Conservation (phyloP, 2,113 vertebrate genomes). For the Cercocebus atys region DNA sequence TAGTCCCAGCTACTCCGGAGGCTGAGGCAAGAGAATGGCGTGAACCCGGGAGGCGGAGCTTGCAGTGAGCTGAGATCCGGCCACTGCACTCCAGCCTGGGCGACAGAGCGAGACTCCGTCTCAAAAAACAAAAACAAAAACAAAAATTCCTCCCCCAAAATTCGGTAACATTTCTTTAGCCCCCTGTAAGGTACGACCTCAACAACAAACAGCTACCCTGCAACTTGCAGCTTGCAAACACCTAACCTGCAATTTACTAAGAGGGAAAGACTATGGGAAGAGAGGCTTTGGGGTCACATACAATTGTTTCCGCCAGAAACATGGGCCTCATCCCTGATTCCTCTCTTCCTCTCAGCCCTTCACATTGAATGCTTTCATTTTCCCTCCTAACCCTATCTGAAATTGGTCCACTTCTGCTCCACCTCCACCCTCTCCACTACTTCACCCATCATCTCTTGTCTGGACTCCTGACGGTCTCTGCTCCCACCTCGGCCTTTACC, state of each 20-base stretch:
- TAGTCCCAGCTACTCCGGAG: too few species aligned
- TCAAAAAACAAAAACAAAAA: too few species aligned
- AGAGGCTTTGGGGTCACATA: background rate
- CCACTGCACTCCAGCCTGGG: too few species aligned
- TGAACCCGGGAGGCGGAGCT: too few species aligned
- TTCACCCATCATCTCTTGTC: rapidly evolving
- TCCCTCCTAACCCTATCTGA: background rate
- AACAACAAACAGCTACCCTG: background rate
- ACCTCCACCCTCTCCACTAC: rapidly evolving
- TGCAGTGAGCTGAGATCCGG: too few species aligned
- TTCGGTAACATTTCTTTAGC: background rate
- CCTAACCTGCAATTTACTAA: too few species aligned
- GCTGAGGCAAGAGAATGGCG: too few species aligned
- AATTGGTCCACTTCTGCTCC: background rate
- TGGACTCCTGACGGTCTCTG: too few species aligned
- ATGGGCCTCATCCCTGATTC: background rate
- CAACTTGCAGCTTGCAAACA: background rate
- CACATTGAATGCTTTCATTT: background rate
- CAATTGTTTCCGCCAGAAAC: background rate
- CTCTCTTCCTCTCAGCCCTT: background rate
- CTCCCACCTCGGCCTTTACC: background rate
- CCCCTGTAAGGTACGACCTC: background rate
- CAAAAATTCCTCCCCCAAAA: background rate
- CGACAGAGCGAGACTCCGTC: too few species aligned
- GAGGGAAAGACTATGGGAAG: too few species aligned